Evolutionary conservation across 2,113 vertebrate genomes (phyloP), one percentile per base, ranked within the genome.

Genomic region (Sinocyclocheilus rhinocerous): DNA sequence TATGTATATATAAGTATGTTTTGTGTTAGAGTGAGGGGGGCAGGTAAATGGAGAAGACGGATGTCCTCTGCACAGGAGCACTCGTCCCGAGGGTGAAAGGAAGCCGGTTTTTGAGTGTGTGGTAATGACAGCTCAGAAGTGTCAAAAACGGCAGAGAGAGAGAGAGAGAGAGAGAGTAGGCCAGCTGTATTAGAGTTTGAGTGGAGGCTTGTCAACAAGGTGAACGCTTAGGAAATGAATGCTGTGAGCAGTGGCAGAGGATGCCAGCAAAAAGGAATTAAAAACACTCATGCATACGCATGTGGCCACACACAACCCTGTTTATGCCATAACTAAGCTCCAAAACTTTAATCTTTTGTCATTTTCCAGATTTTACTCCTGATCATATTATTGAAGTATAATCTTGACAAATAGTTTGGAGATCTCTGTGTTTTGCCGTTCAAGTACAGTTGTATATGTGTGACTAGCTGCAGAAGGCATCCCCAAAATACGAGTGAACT

Each of bases 41-140:
- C 61, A 48, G 45, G 81, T 55, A 72, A 83, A 72, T 4, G 26
- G 86, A 83, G 81, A 83, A 22, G 55, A 39, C 72, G 39, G 76
- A 88, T 85, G 88, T 89, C 89, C 84, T 85, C 88, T 67, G 90
- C 87, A 85, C 83, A 81, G 88, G 89, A 88, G 91, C 59, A 80
- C 63, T 87, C 85, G 77, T 52, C 86, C 86, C 76, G 22, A 39
- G 45, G 72, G 83, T 88, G 84, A 73, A 88, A 88, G 89, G 90
- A 86, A 92, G 92, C 92, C 2, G 91, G 86, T 48, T 88, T 70
- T 65, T 67, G 36, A 70, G 39, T 33, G 61, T 85, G 83, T 78
- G 26, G 84, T 73, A 52, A 85, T 89, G 90, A 88, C 86, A 90
- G 90, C 83, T 83, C 26, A 2, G 86, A 86, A 91, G 76, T 92